phyloP scores from a whole-genome alignment of 2,888 invertebrate species.

The Cheilosia vulpina region DNA sequence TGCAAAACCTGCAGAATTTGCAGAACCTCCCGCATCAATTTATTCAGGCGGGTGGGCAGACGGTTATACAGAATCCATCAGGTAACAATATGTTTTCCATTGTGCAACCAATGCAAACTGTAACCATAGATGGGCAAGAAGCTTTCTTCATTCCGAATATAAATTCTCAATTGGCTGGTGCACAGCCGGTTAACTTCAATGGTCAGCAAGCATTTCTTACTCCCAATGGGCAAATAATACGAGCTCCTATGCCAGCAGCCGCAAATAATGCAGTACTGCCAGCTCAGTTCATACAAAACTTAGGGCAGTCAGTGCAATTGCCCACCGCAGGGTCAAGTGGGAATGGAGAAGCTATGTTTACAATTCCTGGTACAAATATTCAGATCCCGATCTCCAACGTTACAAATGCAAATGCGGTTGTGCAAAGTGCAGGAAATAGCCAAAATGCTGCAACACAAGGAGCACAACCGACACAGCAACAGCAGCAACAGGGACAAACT shows the following conservation, averaged over 20 bases:
- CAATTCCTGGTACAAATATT: constrained; percentile 86
- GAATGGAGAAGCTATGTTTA: constrained; percentile 83
- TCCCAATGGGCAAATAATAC: constrained; percentile 89
- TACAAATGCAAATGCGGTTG: constrained; percentile 75
- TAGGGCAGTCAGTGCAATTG: constrained; percentile 88
- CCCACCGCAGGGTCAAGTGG: constrained; percentile 83
- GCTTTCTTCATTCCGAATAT: constrained; percentile 95
- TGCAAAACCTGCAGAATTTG: constrained; percentile 74
- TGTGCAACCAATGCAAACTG: constrained; percentile 93
- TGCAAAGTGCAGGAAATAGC: constrained; percentile 66
- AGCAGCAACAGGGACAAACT: constrained; percentile 76
- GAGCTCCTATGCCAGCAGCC: constrained; percentile 86
- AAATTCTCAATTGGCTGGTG: constrained; percentile 83
- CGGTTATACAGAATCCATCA: constrained; percentile 76
- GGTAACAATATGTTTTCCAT: constrained; percentile 83
- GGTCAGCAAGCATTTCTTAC: constrained; percentile 85
- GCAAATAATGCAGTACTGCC: constrained; percentile 83
- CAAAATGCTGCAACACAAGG: constrained; percentile 80
- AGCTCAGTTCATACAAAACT: constrained; percentile 89
- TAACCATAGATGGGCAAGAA: constrained; percentile 96
- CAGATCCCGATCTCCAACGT: constrained; percentile 84
- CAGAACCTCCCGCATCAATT: constrained; percentile 78
- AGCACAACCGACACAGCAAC: constrained; percentile 78
- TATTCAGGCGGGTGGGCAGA: constrained; percentile 78
- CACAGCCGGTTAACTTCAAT: constrained; percentile 85